phyloP scores from a whole-genome alignment of 1,140 invertebrate genomes.

The Caenorhabditis inopinata region DNA sequence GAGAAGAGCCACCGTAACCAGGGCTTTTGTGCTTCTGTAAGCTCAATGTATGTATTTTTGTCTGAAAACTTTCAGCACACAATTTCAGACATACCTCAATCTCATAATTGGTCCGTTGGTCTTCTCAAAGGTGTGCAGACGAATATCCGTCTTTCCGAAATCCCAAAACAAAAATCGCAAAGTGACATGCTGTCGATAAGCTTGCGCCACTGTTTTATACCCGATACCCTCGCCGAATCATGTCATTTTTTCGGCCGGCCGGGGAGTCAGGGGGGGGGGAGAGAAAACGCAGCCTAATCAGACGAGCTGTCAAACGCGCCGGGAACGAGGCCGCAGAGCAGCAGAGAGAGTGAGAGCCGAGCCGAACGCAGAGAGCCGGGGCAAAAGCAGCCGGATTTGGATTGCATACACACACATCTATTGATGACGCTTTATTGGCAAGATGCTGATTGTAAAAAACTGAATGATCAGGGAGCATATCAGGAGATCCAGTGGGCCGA shows the following conservation, averaged over 20 bases:
- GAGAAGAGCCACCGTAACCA: neutral
- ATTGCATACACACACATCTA: too few species aligned
- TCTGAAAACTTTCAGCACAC: too few species aligned
- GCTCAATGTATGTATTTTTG: too few species aligned
- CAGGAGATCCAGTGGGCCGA: too few species aligned
- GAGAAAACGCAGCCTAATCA: neutral
- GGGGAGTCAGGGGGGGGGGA: too few species aligned
- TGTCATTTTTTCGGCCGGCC: conserved; percentile 11
- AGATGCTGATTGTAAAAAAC: too few species aligned
- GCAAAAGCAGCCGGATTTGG: neutral
- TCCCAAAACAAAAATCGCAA: neutral
- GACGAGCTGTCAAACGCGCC: neutral
- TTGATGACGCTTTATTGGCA: too few species aligned
- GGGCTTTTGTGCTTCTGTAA: neutral
- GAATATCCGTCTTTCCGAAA: too few species aligned
- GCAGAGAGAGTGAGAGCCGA: neutral
- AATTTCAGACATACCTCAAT: neutral
- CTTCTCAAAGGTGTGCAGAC: too few species aligned
- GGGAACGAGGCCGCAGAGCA: neutral
- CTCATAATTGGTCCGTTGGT: neutral
- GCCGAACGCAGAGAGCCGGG: neutral
- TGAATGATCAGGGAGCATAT: too few species aligned
- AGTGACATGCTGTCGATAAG: neutral
- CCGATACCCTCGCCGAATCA: neutral
- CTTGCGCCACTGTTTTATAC: neutral